Evolutionary conservation across 1,140 invertebrate genomes (phyloP), one percentile per base, ranked within the genome.

Genomic region (Globodera ellingtonae): DNA sequence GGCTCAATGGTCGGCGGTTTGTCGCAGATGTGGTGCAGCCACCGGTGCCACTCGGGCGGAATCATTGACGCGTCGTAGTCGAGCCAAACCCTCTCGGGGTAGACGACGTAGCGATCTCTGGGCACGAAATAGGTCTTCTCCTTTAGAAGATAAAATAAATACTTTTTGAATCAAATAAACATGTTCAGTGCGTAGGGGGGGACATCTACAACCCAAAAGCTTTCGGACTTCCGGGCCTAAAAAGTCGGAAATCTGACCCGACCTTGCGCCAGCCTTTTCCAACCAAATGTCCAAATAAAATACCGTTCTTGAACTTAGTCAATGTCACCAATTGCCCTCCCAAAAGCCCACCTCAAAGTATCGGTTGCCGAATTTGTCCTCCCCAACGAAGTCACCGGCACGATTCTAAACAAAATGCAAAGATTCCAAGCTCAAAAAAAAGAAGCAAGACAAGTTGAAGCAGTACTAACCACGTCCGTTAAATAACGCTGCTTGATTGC

Each of bases 41-140:
- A 88, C 6, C 81, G 93, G 86, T 90, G 94, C 95, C 95, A 97
- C 91, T 96, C 95, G 62, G 95, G 91, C n/a, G 94, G 92, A 10
- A 97, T 92, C 92, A 96, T 94, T 85, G 94, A 95, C 2, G 92
- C 96, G 91, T 99, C 96, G 90, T 98, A 98, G 89, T 98, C 93
- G 85, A 96, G 89, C 86, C 92, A 91, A 78, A 92, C 91, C 81
- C 93, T 92, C 15, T 94, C 93, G 10, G 92, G 91, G 89, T 95
- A 99, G 84, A 94, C 93, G 6, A 99, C 93, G 96, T 97, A 99
- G 83, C 97, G 92, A 91, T 96, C 98, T 76, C 95, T 92, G 46
- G 87, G 88, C 83, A 89, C 81, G 71, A 86, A 89, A 75, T 86
- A 87, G 2, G 69, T 71, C 79, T 89, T 87, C 47, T 89, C 85